These are phyloP conservation scores for Electrophaes corylata DNA, from an alignment of 2,888 invertebrate species.

Conservation along the genomic window DNA sequence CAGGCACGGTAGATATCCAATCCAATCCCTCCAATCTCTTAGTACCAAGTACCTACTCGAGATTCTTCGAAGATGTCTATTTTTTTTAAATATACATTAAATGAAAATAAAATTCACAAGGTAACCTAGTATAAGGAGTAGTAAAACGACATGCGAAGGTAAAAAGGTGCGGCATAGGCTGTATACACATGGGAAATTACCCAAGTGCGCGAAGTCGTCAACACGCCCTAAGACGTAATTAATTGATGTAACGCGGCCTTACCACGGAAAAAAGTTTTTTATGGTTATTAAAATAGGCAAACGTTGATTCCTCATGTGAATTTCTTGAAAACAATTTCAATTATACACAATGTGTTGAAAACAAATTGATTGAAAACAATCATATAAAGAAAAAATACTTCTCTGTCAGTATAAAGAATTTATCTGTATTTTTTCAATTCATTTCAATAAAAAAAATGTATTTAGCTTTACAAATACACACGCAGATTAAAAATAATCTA, in stretches of 20 bases:
- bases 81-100: no score
- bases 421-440: no score
- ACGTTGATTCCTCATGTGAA: not conserved
- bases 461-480: no score
- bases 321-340: not conserved
- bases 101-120: not conserved
- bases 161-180: constrained; percentile 71
- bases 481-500: no score
- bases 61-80: no score
- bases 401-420: no score
- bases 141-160: constrained; percentile 45
- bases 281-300: not conserved
- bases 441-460: no score
- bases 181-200: constrained; percentile 76
- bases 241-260: constrained; percentile 59
- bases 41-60: no score
- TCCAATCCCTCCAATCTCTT: no score
- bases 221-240: constrained; percentile 76
- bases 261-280: constrained; percentile 24
- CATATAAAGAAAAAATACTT: no score
- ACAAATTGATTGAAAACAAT: no score
- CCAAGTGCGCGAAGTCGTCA: constrained; percentile 62
- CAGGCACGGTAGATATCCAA: no score
- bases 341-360: not conserved
- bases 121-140: constrained; percentile 50